These are phyloP conservation scores for Himalopsyche anomala DNA, from an alignment of 2,888 invertebrate genomes.

Conservation along the genomic window DNA sequence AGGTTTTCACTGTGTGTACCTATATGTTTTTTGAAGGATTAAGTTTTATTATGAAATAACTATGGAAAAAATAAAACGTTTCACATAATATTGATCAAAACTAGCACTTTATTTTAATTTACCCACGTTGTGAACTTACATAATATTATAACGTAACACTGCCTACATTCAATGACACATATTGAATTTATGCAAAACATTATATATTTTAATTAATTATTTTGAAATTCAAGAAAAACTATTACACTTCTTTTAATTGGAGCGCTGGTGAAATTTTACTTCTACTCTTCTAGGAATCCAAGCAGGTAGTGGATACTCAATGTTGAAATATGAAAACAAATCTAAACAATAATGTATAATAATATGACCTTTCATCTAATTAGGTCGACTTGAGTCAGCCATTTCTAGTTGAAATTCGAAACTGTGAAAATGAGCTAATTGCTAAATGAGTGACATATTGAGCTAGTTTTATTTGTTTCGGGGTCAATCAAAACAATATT, in stretches of 20 bases:
- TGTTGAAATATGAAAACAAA: slow-evolving; percentile 45
- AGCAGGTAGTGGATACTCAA: background rate
- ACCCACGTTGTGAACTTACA: too few relatives aligned
- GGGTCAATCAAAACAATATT: background rate
- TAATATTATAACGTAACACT: too few relatives aligned
- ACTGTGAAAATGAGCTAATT: background rate
- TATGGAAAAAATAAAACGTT: too few relatives aligned
- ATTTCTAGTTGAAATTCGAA: background rate
- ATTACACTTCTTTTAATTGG: background rate
- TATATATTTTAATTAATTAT: too few relatives aligned
- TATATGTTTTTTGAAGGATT: too few relatives aligned
- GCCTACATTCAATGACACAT: too few relatives aligned
- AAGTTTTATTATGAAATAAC: too few relatives aligned
- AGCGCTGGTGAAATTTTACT: background rate
- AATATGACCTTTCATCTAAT: background rate
- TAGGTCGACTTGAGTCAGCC: background rate
- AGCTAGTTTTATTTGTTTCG: background rate
- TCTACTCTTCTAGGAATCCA: background rate
- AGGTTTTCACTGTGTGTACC: too few relatives aligned
- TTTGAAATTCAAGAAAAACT: too few relatives aligned
- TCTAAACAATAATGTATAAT: slow-evolving; percentile 1
- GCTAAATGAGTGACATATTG: slow-evolving; percentile 11
- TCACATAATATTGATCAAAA: too few relatives aligned
- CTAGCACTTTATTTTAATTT: too few relatives aligned
- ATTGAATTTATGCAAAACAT: too few relatives aligned